Evolutionary conservation across 2,888 invertebrate genomes (phyloP).

Genomic region (Priocnemis perturbator): DNA sequence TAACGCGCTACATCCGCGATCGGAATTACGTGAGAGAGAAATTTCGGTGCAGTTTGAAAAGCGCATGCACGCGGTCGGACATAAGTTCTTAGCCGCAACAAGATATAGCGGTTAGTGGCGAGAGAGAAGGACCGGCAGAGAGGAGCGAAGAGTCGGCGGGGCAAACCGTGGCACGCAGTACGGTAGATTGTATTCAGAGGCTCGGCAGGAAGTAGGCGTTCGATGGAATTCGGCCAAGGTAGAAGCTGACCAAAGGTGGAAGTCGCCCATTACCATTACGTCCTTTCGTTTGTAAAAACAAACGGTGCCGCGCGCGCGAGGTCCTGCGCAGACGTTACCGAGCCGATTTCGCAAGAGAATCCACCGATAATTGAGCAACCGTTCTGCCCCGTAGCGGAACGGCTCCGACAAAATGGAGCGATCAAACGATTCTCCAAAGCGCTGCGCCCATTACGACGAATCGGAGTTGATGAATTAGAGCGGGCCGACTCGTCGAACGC

Average conservation of each 20-base stretch:
- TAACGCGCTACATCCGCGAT: too few species aligned
- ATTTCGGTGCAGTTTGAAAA: slow-evolving; percentile 30
- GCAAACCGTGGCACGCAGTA: slow-evolving; percentile 50
- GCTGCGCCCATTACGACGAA: too few species aligned
- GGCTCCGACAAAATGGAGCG: too few species aligned
- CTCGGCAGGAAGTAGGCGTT: slow-evolving; percentile 73
- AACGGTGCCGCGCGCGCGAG: slow-evolving; percentile 38
- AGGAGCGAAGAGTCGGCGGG: slow-evolving; percentile 31
- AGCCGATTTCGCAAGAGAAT: too few species aligned
- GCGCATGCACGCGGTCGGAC: slow-evolving; percentile 13
- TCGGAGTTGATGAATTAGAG: too few species aligned
- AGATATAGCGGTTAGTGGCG: slow-evolving; percentile 32
- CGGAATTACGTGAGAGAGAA: slow-evolving; percentile 32
- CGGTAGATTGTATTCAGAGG: slow-evolving; percentile 67
- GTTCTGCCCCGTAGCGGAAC: too few species aligned
- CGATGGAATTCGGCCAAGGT: slow-evolving; percentile 73
- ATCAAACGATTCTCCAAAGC: too few species aligned
- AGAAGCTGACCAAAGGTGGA: slow-evolving; percentile 67
- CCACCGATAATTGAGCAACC: too few species aligned
- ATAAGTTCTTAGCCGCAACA: slow-evolving; percentile 19
- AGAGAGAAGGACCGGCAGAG: slow-evolving; percentile 29
- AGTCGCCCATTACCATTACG: slow-evolving; percentile 66
- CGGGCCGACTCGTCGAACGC: background rate
- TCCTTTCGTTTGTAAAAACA: slow-evolving; percentile 61
- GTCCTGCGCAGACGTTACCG: too few species aligned